Evolutionary conservation across 2,888 invertebrate genomes (phyloP).

Genomic region (Drepana falcataria): DNA sequence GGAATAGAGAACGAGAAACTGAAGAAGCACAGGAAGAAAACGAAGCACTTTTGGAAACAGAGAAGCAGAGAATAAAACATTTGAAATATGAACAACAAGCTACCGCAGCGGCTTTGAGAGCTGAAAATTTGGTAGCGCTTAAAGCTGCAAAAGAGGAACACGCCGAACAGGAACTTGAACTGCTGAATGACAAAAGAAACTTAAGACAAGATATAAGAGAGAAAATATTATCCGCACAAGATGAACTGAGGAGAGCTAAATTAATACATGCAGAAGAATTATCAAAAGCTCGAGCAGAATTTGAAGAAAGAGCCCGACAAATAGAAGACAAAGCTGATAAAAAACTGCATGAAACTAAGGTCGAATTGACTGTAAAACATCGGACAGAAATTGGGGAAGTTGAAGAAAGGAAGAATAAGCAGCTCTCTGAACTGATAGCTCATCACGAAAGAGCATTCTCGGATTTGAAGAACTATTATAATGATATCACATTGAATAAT

Average conservation of each 20-base stretch:
- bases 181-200: constrained; percentile 85
- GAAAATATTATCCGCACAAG: constrained; percentile 83
- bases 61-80: constrained; percentile 95
- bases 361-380: constrained; percentile 85
- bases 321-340: constrained; percentile 82
- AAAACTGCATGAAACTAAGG: constrained; percentile 84
- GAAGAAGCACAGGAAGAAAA: constrained; percentile 93
- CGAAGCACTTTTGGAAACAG: constrained; percentile 91
- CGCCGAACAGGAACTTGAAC: constrained; percentile 84
- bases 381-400: constrained; percentile 92
- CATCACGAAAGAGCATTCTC: constrained; percentile 91
- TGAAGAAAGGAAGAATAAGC: constrained; percentile 94
- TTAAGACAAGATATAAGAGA: constrained; percentile 84
- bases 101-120: constrained; percentile 89
- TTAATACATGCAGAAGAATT: constrained; percentile 87
- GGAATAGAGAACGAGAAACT: constrained; percentile 86
- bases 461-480: constrained; percentile 96
- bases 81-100: constrained; percentile 94
- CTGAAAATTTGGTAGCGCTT: constrained; percentile 89
- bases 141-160: constrained; percentile 92
- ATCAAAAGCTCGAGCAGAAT: constrained; percentile 74
- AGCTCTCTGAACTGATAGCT: constrained; percentile 87
- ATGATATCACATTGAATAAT: constrained; percentile 96
- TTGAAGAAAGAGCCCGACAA: constrained; percentile 71
- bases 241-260: constrained; percentile 85